phyloP scores from a whole-genome alignment of 2,888 invertebrate species.

The Atherix ibis region DNA sequence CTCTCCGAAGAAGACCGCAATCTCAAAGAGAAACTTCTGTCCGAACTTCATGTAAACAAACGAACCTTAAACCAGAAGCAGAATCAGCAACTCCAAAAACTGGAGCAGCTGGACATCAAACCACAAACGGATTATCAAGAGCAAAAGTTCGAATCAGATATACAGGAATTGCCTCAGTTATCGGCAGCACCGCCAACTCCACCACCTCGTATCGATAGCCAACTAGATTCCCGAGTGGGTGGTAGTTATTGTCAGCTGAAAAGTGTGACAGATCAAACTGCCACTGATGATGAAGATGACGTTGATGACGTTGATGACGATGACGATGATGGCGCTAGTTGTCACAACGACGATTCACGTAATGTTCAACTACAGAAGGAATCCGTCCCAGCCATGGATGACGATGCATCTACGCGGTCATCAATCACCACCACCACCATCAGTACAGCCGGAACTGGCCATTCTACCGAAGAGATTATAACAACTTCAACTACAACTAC shows the following conservation, averaged over 20 bases:
- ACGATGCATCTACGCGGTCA: conserved; percentile 4
- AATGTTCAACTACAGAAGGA: neutral
- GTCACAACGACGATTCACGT: too few species aligned
- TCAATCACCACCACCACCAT: conserved; percentile 5
- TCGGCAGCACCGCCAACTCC: too few species aligned
- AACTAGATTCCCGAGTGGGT: too few species aligned
- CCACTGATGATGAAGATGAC: conserved; percentile 6
- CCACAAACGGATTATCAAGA: too few species aligned
- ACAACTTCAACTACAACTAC: conserved; percentile 5
- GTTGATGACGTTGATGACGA: conserved; percentile 9
- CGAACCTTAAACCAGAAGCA: conserved; percentile 1
- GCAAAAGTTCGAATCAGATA: too few species aligned
- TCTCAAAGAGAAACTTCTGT: conserved; percentile 12
- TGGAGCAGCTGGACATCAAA: neutral
- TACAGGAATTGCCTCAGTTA: too few species aligned
- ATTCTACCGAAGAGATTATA: too few species aligned
- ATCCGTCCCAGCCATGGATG: conserved; percentile 7
- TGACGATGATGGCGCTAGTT: conserved; percentile 10
- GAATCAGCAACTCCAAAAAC: neutral
- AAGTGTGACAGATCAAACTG: too few species aligned
- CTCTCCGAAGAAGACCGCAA: conserved; percentile 7
- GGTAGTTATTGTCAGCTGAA: too few species aligned
- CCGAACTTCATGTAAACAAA: conserved; percentile 10
- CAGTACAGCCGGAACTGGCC: conserved; percentile 1
- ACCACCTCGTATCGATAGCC: too few species aligned